These are phyloP conservation scores for Gymnocephalus cernua DNA, from an alignment of 2,113 vertebrate species.

Conservation along the genomic window DNA sequence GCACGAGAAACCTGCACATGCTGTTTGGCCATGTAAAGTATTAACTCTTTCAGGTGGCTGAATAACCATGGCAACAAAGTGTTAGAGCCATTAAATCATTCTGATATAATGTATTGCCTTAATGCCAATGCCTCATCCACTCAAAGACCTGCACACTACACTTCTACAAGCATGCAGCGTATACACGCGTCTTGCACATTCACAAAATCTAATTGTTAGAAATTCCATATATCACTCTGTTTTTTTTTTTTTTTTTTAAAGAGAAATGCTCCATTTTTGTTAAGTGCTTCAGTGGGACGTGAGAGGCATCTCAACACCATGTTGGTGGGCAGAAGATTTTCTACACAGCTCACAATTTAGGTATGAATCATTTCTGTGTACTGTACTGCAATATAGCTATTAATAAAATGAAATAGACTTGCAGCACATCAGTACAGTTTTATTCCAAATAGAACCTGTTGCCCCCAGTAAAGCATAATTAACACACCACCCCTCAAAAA, in stretches of 20 bases:
- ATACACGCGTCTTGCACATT: not conserved
- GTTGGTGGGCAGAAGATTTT: constrained; percentile 53
- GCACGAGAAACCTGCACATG: not conserved
- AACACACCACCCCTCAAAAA: constrained; percentile 55
- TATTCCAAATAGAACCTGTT: constrained; percentile 65
- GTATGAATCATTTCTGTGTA: constrained; percentile 58
- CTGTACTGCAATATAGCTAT: constrained; percentile 44
- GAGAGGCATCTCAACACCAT: constrained; percentile 56
- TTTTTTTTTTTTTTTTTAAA: constrained; percentile 22
- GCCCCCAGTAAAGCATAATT: constrained; percentile 59
- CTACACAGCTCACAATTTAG: constrained; percentile 46
- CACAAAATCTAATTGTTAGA: constrained; percentile 42
- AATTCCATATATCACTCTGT: constrained; percentile 44
- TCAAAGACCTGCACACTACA: constrained; percentile 10
- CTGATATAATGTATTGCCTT: constrained; percentile 45
- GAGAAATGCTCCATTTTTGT: constrained; percentile 18
- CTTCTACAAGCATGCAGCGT: constrained; percentile 34
- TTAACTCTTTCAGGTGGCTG: constrained; percentile 46
- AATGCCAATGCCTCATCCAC: constrained; percentile 17
- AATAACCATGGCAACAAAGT: constrained; percentile 55
- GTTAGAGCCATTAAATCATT: constrained; percentile 55
- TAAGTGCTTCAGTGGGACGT: constrained; percentile 54
- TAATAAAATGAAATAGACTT: constrained; percentile 56
- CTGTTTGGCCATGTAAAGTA: constrained; percentile 35
- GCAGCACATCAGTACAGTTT: constrained; percentile 16